Percentiles rank a stretch among this genome's conserved stretches.
Conservation (phyloP, 2,113 vertebrate genomes). For the Nibea albiflora region DNA sequence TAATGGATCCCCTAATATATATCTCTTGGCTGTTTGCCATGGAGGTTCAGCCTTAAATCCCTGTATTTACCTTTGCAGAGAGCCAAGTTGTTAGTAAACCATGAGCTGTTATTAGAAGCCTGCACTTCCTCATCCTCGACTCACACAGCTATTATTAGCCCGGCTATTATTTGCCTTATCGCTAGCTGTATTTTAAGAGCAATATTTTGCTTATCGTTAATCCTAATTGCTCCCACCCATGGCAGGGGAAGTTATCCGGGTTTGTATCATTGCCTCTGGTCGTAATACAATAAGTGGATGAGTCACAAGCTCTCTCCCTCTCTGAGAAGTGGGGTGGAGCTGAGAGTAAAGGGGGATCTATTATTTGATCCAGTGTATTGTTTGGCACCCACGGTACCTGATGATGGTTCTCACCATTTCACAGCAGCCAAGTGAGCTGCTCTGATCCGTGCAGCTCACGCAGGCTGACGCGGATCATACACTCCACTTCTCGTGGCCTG, state of each 20-base stretch:
- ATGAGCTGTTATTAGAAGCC: constrained; percentile 75
- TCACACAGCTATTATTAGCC: constrained; percentile 78
- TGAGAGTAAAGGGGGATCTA: constrained; percentile 27
- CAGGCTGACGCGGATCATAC: constrained; percentile 25
- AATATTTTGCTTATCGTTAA: constrained; percentile 74
- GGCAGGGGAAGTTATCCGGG: constrained; percentile 59
- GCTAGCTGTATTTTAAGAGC: constrained; percentile 71
- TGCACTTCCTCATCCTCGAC: constrained; percentile 66
- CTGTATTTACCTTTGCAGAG: constrained; percentile 71
- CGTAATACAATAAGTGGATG: constrained; percentile 74
- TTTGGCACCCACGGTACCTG: constrained; percentile 59
- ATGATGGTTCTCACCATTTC: constrained; percentile 64
- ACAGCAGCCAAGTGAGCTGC: constrained; percentile 42
- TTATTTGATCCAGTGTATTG: constrained; percentile 62
- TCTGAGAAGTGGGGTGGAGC: constrained; percentile 20
- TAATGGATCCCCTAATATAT: constrained; percentile 75
- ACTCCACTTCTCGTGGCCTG: constrained; percentile 3
- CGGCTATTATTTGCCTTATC: constrained; percentile 76
- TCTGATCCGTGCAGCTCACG: constrained; percentile 6
- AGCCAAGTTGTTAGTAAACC: constrained; percentile 75
- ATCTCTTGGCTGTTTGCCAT: constrained; percentile 64
- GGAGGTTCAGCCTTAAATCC: constrained; percentile 58
- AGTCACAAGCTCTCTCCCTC: constrained; percentile 61
- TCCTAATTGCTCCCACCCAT: constrained; percentile 70
- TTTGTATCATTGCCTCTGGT: constrained; percentile 58